Evolutionary conservation across 2,113 vertebrate species (phyloP), one percentile per base, ranked within the genome.

Genomic region (Thomomys bottae): DNA sequence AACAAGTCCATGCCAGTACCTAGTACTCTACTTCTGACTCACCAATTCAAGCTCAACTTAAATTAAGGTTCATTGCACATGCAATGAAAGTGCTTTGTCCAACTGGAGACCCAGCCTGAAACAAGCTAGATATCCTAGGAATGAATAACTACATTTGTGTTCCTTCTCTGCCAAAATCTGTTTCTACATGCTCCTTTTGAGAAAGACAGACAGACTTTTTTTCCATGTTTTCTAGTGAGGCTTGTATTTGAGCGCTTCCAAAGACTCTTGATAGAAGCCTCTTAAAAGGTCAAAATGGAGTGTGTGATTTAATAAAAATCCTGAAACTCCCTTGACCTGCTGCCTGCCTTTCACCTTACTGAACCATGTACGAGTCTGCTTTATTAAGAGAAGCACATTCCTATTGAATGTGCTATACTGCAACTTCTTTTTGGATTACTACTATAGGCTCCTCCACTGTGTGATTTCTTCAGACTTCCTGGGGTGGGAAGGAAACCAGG

Each of bases 321-420:
- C 0, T 1, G 18, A 3, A 40, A 1, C 7, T 61, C 8, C 20
- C 42, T 8, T n/a, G 7, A 6, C 24, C 72, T 54, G 8, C 26
- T 0, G 1, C 4, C 17, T 21, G 18, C 11, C 66, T 6, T 12
- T 7, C 10, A 11, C 9, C 24, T 78, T 15, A 4, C 10, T 10
- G 18, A 4, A 24, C 5, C 0, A 5, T 17, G 1, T 26, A 26
- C 0, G 0, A 12, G 1, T 38, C 28, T 78, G 3, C 23, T 61
- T 66, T 8, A n/a, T 8, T 10, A 1, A 34, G 15, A 6, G 21
- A 59, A 90, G 21, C 7, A 15, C 6, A 4, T 36, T 72, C n/a
- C 36, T 40, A 6, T 17, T 36, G 12, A 7, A 34, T 21, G 5
- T 21, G 5, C 4, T 8, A 2, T 8, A 3, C 3, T 2, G 20